Evolutionary conservation across 2,113 vertebrate species (phyloP), one percentile per base, ranked within the genome.

Genomic region (Phylloscopus whistleri): DNA sequence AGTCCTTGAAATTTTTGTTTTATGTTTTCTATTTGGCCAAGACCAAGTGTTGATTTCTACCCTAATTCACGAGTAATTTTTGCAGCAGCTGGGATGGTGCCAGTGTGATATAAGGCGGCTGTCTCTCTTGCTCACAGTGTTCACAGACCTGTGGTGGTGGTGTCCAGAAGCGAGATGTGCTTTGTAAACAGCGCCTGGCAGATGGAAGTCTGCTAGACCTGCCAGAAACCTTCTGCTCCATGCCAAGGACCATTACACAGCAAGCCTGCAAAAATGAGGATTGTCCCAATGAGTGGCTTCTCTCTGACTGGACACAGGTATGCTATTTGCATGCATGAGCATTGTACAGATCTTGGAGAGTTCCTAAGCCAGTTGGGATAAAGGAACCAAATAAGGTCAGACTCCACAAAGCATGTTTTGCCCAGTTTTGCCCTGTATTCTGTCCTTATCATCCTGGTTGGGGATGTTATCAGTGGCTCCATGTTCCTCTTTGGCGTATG

Each of bases 221-320:
- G 84, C 98, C 98, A 1, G 99, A 99, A 75, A 98, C 98, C 8
- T 99, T 99, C 96, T 99, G 99, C 85, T 97, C 98, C 8, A 69
- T 93, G 24, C 93, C 93, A 27, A 98, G 93, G 55, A 98, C 97
- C 1, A 8, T 84, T 41, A 97, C 90, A 78, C 98, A 98, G 48
- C 98, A 98, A 94, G 67, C 90, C 48, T 99, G 99, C 94, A 97
- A 92, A 85, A 97, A 96, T 69, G 97, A 97, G 33, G 98, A 98
- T 75, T 99, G 99, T 69, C 98, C 98, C 33, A 97, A 96, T 16
- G 98, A 98, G 35, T 99, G 99, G 99, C 96, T 98, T 83, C 97
- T 98, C 55, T 98, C 98, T 12, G 97, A 98, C 68, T 99, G 99
- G 99, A 98, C 98, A 58, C 98, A 99, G 99, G 99, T 99, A 97